phyloP scores from a whole-genome alignment of 2,888 invertebrate genomes.

The Holacanthella duospinosa region DNA sequence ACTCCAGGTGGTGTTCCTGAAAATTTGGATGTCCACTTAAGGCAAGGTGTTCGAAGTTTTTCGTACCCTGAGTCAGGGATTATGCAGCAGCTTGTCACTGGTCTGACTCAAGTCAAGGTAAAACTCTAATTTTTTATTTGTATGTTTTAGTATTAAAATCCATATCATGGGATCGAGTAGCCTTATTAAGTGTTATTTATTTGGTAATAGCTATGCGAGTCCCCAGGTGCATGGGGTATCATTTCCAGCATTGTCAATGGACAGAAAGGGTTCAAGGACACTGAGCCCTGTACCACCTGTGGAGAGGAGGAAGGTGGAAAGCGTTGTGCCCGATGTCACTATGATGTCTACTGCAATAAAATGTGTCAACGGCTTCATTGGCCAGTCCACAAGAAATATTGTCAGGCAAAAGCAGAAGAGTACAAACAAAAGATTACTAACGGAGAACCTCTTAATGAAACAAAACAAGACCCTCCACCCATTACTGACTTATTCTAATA shows the following conservation, averaged over 20 bases:
- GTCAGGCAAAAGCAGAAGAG: slow-evolving; percentile 51
- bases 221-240: slow-evolving; percentile 43
- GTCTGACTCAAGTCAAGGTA: slow-evolving; percentile 32
- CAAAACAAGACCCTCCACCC: too few species aligned
- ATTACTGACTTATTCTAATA: too few species aligned
- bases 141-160: neutral
- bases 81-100: slow-evolving; percentile 56
- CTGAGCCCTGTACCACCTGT: slow-evolving; percentile 66
- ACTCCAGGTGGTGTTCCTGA: slow-evolving; percentile 46
- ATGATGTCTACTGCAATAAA: slow-evolving; percentile 83
- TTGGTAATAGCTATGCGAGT: too few species aligned
- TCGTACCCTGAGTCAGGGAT: slow-evolving; percentile 81
- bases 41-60: slow-evolving; percentile 79
- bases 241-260: slow-evolving; percentile 77
- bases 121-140: neutral
- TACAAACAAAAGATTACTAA: slow-evolving; percentile 5
- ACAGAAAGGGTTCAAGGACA: slow-evolving; percentile 64
- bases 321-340: slow-evolving; percentile 89
- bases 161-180: neutral
- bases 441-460: too few species aligned
- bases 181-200: slow-evolving; percentile 18
- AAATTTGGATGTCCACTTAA: slow-evolving; percentile 58
- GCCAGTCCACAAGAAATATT: slow-evolving; percentile 81
- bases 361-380: slow-evolving; percentile 89
- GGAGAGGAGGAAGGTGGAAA: slow-evolving; percentile 80